Percentiles rank a stretch among this genome's conserved stretches.
Evolutionary conservation across 2,113 vertebrate genomes (phyloP).

Genomic region (Athene cunicularia): DNA sequence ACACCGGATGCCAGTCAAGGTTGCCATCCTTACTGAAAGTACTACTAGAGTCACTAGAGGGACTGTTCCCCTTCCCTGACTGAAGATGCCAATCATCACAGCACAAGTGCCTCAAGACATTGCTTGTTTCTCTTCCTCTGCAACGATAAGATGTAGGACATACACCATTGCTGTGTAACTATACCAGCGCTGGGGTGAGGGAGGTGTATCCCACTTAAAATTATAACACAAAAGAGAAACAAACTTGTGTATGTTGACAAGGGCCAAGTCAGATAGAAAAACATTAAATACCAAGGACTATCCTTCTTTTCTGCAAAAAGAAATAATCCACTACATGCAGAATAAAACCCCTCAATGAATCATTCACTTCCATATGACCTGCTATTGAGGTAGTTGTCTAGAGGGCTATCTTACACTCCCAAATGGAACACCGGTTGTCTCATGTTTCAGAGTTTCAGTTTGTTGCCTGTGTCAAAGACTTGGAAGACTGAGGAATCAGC

Average conservation of each 20-base stretch:
- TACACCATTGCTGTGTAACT: background rate
- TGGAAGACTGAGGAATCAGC: background rate
- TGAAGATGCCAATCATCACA: background rate
- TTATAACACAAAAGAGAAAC: background rate
- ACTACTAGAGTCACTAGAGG: background rate
- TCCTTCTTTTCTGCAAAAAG: background rate
- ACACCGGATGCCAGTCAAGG: background rate
- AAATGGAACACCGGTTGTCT: background rate
- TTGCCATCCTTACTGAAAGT: background rate
- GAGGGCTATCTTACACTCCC: background rate
- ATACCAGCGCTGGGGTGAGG: background rate
- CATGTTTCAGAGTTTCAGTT: background rate
- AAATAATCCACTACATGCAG: background rate
- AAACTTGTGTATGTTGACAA: background rate
- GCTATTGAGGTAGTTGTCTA: background rate
- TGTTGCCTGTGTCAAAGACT: background rate
- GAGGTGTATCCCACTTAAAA: background rate
- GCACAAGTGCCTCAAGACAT: rapidly evolving
- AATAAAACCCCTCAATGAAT: background rate
- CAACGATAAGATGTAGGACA: background rate
- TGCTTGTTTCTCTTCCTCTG: background rate
- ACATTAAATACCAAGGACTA: background rate
- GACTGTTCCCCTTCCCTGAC: background rate
- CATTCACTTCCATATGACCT: background rate
- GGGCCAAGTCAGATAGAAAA: background rate